Evolutionary conservation across 2,797 vertebrate genomes (phyloP), one percentile per base, ranked within the genome.

Genomic region (Ibycter americanus): DNA sequence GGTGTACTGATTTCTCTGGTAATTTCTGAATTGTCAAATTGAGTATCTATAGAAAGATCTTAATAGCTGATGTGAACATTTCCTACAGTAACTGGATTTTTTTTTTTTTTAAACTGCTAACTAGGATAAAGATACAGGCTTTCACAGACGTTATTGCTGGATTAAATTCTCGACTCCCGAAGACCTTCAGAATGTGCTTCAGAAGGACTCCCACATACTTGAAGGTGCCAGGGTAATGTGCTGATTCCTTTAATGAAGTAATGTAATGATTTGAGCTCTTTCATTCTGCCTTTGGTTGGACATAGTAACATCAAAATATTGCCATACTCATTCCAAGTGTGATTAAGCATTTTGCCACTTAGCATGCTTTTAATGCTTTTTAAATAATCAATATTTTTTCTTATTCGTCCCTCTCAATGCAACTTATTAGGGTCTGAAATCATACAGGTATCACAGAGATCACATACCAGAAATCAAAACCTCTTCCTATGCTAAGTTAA

Each of bases 71-170:
- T 38, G 16, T 61, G 51, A 89, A 4, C 83, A 47, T 71, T 74
- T 94, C 26, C 7, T 66, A 22, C 29, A 74, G 22, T 93, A 83
- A 94, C 4, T 42, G 27, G 4, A n/a, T 49, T 79, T 70, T 73
- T 18, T 56, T 81, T 70, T 83, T 38, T 54, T 83, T 17, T 83
- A 40, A 85, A 95, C 79, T 74, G n/a, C 12, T 61, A 89, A 78
- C 65, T 97, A 99, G 99, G 97, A 99, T 94, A 98, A 80, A 98
- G 97, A 98, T 9, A 99, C 99, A 2, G 99, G 99, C 40, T 99
- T 99, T 97, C 99, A 99, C 92, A 98, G 5, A 97, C 99, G 99
- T 16, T 98, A 98, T 34, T 98, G 98, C 94, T 99, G 99, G 99
- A 22, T 99, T 73, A 94, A 97, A 5, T 99, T 99, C 97, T 70